Percentiles rank a stretch among this genome's conserved stretches.
These are phyloP conservation scores for Barypeithes pellucidus DNA, from an alignment of 2,888 invertebrate species.

Conservation along the genomic window DNA sequence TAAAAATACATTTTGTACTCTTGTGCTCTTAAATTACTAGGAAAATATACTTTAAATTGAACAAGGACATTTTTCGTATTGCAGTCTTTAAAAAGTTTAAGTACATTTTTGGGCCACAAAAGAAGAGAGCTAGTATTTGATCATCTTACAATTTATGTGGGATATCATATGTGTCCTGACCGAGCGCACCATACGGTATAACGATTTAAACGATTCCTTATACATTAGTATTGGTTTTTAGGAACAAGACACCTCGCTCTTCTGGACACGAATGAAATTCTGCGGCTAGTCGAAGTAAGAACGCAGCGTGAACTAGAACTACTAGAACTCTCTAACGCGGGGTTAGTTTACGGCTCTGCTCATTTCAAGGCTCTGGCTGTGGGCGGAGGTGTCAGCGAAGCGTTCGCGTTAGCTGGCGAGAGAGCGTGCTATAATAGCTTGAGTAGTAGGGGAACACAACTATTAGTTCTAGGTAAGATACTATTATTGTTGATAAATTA, in stretches of 20 bases:
- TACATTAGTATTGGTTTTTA: conserved; percentile 21
- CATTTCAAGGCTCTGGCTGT: conserved; percentile 94
- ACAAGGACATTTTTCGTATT: no score
- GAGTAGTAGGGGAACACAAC: conserved; percentile 79
- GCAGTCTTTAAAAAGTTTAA: no score
- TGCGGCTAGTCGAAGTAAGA: conserved; percentile 92
- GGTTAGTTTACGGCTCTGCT: conserved; percentile 89
- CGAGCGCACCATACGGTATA: no score
- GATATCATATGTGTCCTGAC: no score
- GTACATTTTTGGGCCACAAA: no score
- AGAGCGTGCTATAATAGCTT: conserved; percentile 85
- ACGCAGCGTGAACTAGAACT: conserved; percentile 89
- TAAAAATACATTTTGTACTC: no score
- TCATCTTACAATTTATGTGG: no score
- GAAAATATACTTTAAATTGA: no score
- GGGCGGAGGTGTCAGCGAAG: conserved; percentile 92
- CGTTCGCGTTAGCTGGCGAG: conserved; percentile 83
- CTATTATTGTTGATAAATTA: not conserved
- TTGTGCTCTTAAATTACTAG: no score
- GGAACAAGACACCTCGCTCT: conserved; percentile 88
- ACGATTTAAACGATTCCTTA: no score
- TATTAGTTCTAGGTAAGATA: conserved; percentile 77
- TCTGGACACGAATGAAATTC: conserved; percentile 88
- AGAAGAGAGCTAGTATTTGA: no score
- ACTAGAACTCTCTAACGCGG: conserved; percentile 85